Base-by-base conservation (phyloP, 2,888 invertebrate species). In the Sarcophaga variegata region DNA sequence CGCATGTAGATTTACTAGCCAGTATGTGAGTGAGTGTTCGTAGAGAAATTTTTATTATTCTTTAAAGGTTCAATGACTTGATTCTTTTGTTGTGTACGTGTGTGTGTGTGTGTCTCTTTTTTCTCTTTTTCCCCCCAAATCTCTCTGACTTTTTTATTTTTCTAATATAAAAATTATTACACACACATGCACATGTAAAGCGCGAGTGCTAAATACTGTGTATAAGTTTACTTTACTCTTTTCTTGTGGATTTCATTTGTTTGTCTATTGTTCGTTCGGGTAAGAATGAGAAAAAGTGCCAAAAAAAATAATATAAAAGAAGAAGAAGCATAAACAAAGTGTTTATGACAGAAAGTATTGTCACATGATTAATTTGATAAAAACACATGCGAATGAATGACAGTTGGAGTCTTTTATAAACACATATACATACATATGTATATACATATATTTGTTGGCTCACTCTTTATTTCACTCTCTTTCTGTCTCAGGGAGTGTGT, bases 351-450 rank as follows among this genome's bases (percentile, higher is more conserved):
- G 69, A 83, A 83, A 47, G 74, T 83, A 86, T 86, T 81, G 83
- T 86, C 86, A 86, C 81, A 83, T 86, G 83, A 86, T 83, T 86
- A 83, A 86, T 86, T 78, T 66, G 22, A 83, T 17, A n/a, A 62
- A 20, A n/a, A 77, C 77, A 37, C 63, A 20, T 54, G 66, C 20
- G 67, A 45, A 66, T 63, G 67, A 66, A 66, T 72, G 81, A 67
- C 77, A 66, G 59, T 60, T 76, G 76, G 59, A 76, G 60, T 62
- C 49, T 72, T 85, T 66, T 71, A 63, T 67, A 66, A 72, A 25
- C 66, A 49, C 37, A 75, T 49, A 66, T 54, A 67, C 8, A 1
- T 8, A 2, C 3, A 10, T 2, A 37, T 1, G 1, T 8, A 27
- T 27, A 37, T 37, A 22, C 54, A 27, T 17, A 11, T 49, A 37